Evolutionary conservation across 2,113 vertebrate species (phyloP).

Genomic region (Cygnus buccinator): DNA sequence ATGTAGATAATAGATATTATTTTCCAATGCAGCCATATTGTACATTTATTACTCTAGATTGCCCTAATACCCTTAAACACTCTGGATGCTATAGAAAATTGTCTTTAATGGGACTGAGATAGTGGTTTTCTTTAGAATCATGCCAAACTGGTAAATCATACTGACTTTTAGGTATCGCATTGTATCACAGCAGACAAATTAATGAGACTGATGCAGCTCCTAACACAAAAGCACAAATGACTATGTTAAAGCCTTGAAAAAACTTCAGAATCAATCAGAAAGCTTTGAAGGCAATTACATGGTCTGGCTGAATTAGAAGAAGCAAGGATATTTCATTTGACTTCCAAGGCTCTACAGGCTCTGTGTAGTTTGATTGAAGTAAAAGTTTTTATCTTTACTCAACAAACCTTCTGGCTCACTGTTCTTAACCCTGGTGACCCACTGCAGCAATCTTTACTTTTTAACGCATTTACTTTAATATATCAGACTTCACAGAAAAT

Average conservation of each 20-base stretch:
- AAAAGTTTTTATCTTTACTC: slow-evolving; percentile 38
- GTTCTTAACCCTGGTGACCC: background rate
- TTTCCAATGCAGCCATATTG: background rate
- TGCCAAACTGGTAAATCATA: background rate
- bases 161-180: background rate
- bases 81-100: background rate
- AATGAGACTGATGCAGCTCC: background rate
- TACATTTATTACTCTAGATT: background rate
- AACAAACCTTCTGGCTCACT: slow-evolving; percentile 38
- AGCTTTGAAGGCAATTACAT: slow-evolving; percentile 32
- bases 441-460: background rate
- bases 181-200: background rate
- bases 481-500: slow-evolving; percentile 11
- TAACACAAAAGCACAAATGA: slow-evolving; percentile 12
- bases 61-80: background rate
- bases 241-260: background rate
- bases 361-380: background rate
- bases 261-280: slow-evolving; percentile 18
- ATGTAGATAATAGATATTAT: background rate
- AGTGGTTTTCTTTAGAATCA: background rate
- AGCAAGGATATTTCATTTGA: slow-evolving; percentile 26
- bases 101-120: background rate
- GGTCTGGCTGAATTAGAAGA: background rate
- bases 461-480: slow-evolving; percentile 13
- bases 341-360: background rate